These are phyloP conservation scores for Caenorhabditis sp. DNA, from an alignment of 2,888 invertebrate genomes.

Conservation along the genomic window DNA sequence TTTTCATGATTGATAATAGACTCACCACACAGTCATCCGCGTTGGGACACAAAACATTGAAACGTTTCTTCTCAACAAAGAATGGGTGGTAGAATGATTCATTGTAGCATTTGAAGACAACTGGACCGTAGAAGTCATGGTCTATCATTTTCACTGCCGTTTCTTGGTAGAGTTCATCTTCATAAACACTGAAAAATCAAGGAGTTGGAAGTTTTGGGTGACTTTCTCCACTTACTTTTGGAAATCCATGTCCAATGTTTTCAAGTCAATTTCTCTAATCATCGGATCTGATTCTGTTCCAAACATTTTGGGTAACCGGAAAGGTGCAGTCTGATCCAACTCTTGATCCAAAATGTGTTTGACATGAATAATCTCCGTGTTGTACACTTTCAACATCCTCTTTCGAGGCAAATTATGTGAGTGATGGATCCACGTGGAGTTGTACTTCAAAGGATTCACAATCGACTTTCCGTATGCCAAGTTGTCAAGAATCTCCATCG, in stretches of 20 bases:
- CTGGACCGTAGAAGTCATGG: conserved; percentile 40
- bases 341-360: conserved; percentile 32
- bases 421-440: conserved; percentile 58
- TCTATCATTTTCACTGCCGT: conserved; percentile 10
- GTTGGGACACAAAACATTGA: conserved; percentile 44
- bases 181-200: conserved; percentile 14
- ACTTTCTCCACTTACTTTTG: conserved; percentile 32
- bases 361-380: conserved; percentile 39
- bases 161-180: background rate
- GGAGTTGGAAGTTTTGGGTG: background rate
- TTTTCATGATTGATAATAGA: no score
- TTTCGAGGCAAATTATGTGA: conserved; percentile 19
- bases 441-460: conserved; percentile 39
- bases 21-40: conserved; percentile 41
- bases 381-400: conserved; percentile 19
- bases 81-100: conserved; percentile 40
- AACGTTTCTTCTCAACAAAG: conserved; percentile 17
- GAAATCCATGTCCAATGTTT: conserved; percentile 38
- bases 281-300: conserved; percentile 32
- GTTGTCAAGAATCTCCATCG: conserved; percentile 35
- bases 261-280: conserved; percentile 41
- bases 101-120: conserved; percentile 60
- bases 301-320: conserved; percentile 31
- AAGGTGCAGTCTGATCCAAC: conserved; percentile 17
- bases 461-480: conserved; percentile 50